Evolutionary conservation across 2,113 vertebrate species (phyloP).

Genomic region (Psephotus haematonotus): DNA sequence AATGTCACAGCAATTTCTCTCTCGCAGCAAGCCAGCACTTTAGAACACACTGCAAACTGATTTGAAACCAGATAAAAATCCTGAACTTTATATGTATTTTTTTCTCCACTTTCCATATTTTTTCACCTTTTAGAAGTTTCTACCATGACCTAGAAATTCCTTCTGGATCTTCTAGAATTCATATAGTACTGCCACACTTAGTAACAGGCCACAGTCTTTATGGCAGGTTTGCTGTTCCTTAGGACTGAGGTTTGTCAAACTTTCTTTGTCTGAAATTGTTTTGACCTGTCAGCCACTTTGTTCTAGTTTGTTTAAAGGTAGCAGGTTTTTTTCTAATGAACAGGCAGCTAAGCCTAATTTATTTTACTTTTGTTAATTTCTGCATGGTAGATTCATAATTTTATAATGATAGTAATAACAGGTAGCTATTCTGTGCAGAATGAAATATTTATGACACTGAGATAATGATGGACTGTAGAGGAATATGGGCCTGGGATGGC

Average conservation of each 20-base stretch:
- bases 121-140: background rate
- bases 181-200: background rate
- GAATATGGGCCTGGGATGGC: background rate
- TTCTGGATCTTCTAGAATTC: background rate
- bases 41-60: background rate
- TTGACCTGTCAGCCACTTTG: background rate
- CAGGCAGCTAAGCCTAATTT: background rate
- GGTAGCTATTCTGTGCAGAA: background rate
- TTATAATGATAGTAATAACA: background rate
- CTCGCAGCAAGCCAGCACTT: background rate
- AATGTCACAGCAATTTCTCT: slow-evolving; percentile 8
- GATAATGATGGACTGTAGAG: background rate
- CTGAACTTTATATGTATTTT: too few species aligned
- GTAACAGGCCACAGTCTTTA: background rate
- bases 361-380: background rate
- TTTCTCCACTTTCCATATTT: background rate
- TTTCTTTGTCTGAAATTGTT: background rate
- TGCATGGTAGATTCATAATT: background rate
- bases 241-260: background rate
- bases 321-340: background rate
- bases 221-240: background rate
- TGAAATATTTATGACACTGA: background rate
- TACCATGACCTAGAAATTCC: background rate
- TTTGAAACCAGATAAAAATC: background rate
- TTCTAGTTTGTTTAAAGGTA: background rate